Evolutionary conservation across 92 coral and sea anemone species (phyloP).

Genomic region (Palythoa grandis): DNA sequence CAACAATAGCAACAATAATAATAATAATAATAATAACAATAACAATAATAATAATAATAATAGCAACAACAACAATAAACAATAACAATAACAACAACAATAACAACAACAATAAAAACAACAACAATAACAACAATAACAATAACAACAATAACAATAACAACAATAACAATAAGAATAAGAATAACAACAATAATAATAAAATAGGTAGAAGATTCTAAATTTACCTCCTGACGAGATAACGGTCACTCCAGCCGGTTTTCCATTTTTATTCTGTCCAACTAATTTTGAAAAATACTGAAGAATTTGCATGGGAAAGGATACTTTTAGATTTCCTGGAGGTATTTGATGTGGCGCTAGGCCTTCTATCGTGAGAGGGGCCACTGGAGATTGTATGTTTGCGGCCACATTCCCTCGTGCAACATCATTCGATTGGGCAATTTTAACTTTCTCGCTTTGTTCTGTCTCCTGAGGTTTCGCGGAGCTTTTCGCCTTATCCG

Average conservation of each 20-base stretch:
- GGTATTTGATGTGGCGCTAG: constrained; percentile 34
- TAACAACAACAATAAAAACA: too few relatives aligned
- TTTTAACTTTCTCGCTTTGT: neutral
- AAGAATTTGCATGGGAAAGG: constrained; percentile 34
- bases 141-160: too few relatives aligned
- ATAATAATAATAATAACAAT: too few relatives aligned
- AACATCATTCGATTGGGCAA: neutral
- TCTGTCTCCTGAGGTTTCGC: neutral
- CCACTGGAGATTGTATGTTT: neutral
- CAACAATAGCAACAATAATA: too few relatives aligned
- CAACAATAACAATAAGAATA: too few relatives aligned
- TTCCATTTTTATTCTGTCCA: neutral
- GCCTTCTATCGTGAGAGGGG: constrained; percentile 36
- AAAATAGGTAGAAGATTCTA: neutral
- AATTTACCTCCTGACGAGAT: constrained; percentile 2
- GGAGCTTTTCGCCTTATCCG: neutral
- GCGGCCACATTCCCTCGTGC: neutral
- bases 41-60: too few relatives aligned
- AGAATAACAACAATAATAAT: neutral
- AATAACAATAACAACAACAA: too few relatives aligned
- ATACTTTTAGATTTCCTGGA: constrained; percentile 36
- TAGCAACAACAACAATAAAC: too few relatives aligned
- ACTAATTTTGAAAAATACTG: constrained; percentile 20
- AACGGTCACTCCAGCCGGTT: neutral
- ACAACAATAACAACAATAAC: too few relatives aligned